These are phyloP conservation scores for Cephus sareptanus DNA, from an alignment of 2,888 invertebrate genomes.

Conservation along the genomic window DNA sequence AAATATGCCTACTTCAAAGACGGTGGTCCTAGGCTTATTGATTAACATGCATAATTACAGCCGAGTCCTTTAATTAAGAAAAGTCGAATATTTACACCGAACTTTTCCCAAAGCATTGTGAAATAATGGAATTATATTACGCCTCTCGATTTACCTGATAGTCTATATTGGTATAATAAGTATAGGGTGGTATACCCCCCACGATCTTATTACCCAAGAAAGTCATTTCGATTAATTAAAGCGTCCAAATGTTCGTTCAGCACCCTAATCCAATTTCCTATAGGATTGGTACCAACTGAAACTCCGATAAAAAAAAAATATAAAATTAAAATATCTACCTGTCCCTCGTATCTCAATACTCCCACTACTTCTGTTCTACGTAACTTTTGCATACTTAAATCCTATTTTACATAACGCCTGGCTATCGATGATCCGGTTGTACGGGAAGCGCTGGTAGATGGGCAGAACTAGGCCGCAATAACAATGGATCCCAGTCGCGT, in stretches of 20 bases:
- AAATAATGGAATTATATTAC: not conserved
- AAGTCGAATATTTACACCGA: not conserved
- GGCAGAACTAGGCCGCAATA: constrained; percentile 54
- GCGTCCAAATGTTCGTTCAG: not conserved
- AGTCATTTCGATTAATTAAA: not conserved
- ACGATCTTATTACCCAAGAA: not conserved
- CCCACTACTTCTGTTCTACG: not conserved
- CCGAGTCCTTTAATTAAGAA: constrained; percentile 40
- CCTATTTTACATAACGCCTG: not conserved
- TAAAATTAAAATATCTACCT: not conserved
- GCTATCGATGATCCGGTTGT: not conserved
- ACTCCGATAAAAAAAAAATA: not conserved
- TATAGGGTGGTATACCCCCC: not conserved
- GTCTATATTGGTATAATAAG: not conserved
- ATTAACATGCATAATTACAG: constrained; percentile 33
- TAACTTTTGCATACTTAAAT: not conserved
- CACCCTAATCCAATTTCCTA: not conserved
- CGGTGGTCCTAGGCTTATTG: not conserved
- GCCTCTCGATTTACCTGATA: not conserved
- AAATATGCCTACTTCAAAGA: not conserved
- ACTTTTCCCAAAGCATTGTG: not conserved
- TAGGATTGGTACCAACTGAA: not conserved
- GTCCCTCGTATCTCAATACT: not conserved
- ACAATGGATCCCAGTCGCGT: constrained; percentile 50
- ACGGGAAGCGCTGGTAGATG: constrained; percentile 28